Evolutionary conservation across 2,797 vertebrate species (phyloP), one percentile per base, ranked within the genome.

Genomic region (Melanotaenia pygmaea): DNA sequence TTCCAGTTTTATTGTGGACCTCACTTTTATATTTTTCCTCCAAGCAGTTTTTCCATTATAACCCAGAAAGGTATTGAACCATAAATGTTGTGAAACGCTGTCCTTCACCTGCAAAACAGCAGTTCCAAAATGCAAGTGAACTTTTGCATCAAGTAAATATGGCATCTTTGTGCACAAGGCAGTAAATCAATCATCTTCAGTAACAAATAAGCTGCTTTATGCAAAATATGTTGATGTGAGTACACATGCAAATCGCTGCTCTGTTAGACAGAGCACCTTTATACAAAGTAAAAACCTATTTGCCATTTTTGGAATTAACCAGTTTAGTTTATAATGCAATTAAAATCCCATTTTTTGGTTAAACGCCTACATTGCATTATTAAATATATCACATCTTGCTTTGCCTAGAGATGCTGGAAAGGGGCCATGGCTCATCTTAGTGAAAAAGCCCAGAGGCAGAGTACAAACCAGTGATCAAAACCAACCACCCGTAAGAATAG

Each of bases 1-100:
- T 93, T 92, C 88, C 88, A 91, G 83, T 91, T 88, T 86, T 79
- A 87, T 83, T 91, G 82, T 67, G 69, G 14, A 64, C 64, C 74
- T 80, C 30, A 28, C 57, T 72, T 87, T 83, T 86, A 87, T 76
- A 85, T 90, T 88, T 89, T 82, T 88, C 91, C 77, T 54, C 53
- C 50, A 77, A 80, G 84, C 79, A 80, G 54, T 77, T 79, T 91
- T 92, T 89, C 88, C 87, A 89, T 88, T 76, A 78, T 84, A 74
- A 86, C 28, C 38, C 74, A 56, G 70, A 83, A 67, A 69, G 75
- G 70, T 60, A 79, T 72, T 81, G 51, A 86, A 70, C 59, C 79
- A 79, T 86, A 89, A 86, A 91, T 72, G 74, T 58, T 62, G 66
- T 77, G 69, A 79, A 83, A 85, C 59, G 37, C 51, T 63, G 81